Percentiles rank a stretch among this genome's conserved stretches.
These are phyloP conservation scores for Strigops habroptila DNA, from an alignment of 2,113 vertebrate genomes.

Conservation along the genomic window DNA sequence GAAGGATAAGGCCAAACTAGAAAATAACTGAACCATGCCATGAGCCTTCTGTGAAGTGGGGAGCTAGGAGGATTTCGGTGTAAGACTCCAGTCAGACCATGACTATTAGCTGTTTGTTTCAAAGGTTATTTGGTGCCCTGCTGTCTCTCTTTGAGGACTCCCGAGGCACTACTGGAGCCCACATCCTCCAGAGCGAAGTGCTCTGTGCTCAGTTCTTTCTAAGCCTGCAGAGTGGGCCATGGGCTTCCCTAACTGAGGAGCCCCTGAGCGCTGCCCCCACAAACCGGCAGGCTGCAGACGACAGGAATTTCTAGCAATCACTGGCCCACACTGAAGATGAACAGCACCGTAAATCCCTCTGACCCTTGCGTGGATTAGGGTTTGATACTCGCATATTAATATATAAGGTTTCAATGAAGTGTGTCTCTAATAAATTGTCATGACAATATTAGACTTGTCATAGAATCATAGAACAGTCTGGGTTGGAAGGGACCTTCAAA, in stretches of 20 bases:
- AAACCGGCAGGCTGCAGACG: background rate
- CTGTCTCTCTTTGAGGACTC: background rate
- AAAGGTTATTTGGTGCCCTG: background rate
- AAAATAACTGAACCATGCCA: background rate
- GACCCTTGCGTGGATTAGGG: background rate
- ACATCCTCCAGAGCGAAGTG: background rate
- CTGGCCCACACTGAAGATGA: background rate
- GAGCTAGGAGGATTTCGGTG: background rate
- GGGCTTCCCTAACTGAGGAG: no score
- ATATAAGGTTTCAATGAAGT: background rate
- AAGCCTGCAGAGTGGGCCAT: no score
- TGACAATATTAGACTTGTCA: accelerated
- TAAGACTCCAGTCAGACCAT: background rate
- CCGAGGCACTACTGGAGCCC: background rate
- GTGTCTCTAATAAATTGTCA: background rate
- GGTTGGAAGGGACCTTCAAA: background rate
- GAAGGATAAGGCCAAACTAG: background rate
- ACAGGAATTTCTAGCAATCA: background rate
- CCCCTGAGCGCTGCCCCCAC: background rate
- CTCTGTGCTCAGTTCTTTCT: background rate
- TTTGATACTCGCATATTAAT: background rate
- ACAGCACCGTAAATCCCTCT: background rate
- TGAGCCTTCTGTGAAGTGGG: background rate
- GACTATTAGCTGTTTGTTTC: background rate
- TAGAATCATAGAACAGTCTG: background rate